Conservation (phyloP, 1,140 invertebrate genomes). For the Hydropsyche tenuis region DNA sequence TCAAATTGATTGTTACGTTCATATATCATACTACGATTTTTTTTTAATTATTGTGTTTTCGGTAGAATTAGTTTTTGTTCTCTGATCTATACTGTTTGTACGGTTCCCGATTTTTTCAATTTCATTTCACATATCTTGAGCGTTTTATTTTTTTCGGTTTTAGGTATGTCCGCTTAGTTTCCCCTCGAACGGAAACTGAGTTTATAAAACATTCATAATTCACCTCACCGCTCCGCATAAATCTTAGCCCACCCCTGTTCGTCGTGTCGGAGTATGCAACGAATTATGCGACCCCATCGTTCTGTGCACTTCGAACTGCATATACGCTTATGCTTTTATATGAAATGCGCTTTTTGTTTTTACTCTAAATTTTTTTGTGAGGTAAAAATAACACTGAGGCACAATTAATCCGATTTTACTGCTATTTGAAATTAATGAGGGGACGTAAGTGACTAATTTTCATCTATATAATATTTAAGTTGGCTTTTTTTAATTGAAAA, state of each 20-base stretch:
- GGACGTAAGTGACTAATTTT: too few species aligned
- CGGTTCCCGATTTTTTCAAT: not conserved
- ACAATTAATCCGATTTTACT: too few species aligned
- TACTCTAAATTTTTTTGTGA: too few species aligned
- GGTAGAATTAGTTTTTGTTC: not conserved
- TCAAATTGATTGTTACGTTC: too few species aligned
- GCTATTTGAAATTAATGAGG: too few species aligned
- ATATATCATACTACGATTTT: not conserved
- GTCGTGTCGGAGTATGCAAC: slow-evolving; percentile 2
- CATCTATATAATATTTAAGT: too few species aligned
- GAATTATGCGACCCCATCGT: slow-evolving; percentile 9
- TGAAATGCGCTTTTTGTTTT: too few species aligned
- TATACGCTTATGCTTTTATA: too few species aligned
- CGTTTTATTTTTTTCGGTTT: not conserved
- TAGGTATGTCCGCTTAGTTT: not conserved
- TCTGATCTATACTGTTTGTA: too few species aligned
- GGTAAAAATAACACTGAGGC: too few species aligned
- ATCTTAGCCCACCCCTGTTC: slow-evolving; percentile 31
- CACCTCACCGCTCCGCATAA: slow-evolving; percentile 33
- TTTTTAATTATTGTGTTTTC: not conserved
- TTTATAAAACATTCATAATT: slow-evolving; percentile 44
- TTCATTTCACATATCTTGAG: not conserved
- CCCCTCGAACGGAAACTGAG: slow-evolving; percentile 34
- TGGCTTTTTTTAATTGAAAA: too few species aligned
- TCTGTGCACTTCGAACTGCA: too few species aligned